Base-by-base conservation (phyloP, 2,888 invertebrate species). In the Eudasyphora cyanicolor region DNA sequence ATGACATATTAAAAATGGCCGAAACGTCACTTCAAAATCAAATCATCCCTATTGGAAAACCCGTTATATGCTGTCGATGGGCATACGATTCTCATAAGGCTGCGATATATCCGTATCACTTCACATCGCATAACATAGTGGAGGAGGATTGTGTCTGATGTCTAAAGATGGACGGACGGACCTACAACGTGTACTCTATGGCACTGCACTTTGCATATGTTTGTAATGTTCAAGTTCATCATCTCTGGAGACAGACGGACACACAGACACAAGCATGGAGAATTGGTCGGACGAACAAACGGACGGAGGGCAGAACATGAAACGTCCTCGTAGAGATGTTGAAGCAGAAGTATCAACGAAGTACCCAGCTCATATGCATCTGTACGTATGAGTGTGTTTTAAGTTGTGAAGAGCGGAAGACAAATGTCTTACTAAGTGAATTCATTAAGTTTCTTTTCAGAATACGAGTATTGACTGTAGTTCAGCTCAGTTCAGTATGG, bases 401-500 rank as follows among this genome's bases (percentile, higher is more conserved):
- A 51, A 67, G 67, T 69, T 77, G 80, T 75, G 80, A 80, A 77
- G 62, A 86, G 82, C 82, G 84, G 85, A 85, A 86, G 85, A 86
- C 85, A 86, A 86, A 86, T 85, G 85, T 84, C 85, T 82, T 84
- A 81, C 83, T 86, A 85, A 86, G 86, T 86, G 85, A 86, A 82
- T 86, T 86, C 57, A 57, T 86, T 86, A 86, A 86, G 69, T 83
- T 79, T 79, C 51, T 71, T 64, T 76, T 73, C 29, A 70, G 73
- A 74, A 80, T 80, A n/a, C n/a, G n/a, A n/a, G n/a, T n/a, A 83
- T 83, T 71, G 73, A 57, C 64, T 75, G 74, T 69, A 74, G 67
- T 42, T 67, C 67, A 67, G 64, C 14, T 27, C 57, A 27, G 24
- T 57, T 57, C 57, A 19, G 57, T n/a, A n/a, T n/a, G n/a, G n/a